A percentile compares a stretch with the other conserved stretches of the same genome.
phyloP scores from a whole-genome alignment of 2,888 invertebrate species.

The Barypeithes pellucidus region DNA sequence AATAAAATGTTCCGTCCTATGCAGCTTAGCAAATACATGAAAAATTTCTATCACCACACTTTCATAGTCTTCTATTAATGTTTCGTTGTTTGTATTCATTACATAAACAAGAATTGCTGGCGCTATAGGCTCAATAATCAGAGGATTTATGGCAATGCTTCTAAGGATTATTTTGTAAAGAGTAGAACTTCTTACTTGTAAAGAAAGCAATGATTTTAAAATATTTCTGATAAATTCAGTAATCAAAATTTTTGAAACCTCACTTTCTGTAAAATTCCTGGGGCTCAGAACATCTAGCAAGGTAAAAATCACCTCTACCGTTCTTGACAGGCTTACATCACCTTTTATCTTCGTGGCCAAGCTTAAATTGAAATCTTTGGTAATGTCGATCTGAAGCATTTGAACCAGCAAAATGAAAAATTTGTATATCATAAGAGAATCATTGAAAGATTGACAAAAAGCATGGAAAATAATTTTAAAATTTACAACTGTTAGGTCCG shows the following conservation, averaged over 20 bases:
- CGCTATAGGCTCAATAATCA: slow-evolving; percentile 63
- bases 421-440: slow-evolving; percentile 60
- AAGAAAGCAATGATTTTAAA: slow-evolving; percentile 59
- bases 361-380: slow-evolving; percentile 55
- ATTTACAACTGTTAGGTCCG: slow-evolving; percentile 40
- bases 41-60: slow-evolving; percentile 62
- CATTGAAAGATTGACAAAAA: slow-evolving; percentile 58
- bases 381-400: slow-evolving; percentile 62
- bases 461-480: slow-evolving; percentile 63
- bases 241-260: slow-evolving; percentile 60
- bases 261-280: slow-evolving; percentile 55
- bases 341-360: slow-evolving; percentile 53
- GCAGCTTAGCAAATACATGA: slow-evolving; percentile 66
- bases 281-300: slow-evolving; percentile 57
- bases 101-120: slow-evolving; percentile 62
- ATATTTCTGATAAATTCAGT: slow-evolving; percentile 62
- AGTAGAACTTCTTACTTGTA: slow-evolving; percentile 58
- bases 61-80: slow-evolving; percentile 59
- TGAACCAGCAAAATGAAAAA: slow-evolving; percentile 61
- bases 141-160: slow-evolving; percentile 64
- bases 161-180: slow-evolving; percentile 62
- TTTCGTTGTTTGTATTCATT: slow-evolving; percentile 59
- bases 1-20: slow-evolving; percentile 66
- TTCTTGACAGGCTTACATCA: slow-evolving; percentile 54
- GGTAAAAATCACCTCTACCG: slow-evolving; percentile 59